Evolutionary conservation across 2,797 vertebrate genomes (phyloP), one percentile per base, ranked within the genome.

Genomic region (Diceros bicornis): DNA sequence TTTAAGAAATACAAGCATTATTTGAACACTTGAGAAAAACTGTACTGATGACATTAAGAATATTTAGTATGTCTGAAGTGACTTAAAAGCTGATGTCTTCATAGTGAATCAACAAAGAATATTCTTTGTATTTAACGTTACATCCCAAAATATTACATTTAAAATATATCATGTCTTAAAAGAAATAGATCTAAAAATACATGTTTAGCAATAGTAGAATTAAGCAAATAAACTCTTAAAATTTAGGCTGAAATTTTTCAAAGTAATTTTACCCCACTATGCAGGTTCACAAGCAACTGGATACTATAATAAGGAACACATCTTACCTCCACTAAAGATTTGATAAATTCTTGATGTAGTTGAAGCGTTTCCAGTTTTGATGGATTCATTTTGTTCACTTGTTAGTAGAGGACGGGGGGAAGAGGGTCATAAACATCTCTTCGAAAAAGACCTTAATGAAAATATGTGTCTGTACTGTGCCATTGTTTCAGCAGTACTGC

Each of bases 351-450:
- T 98, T 91, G 97, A 98, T 98, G 98, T 98, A 98, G 98, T 97
- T 98, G 98, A 98, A 98, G 98, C 98, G 69, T 98, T 98, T 98
- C 98, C 98, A 98, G 98, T 97, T 99, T 98, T 97, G 98, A 98
- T 97, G 98, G 98, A 98, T 98, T 99, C 99, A 99, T 99, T 98
- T 98, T 98, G 98, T 97, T 99, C 98, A 98, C 98, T 99, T 99
- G 98, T 98, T 98, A 98, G 99, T 98, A 98, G 98, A 98, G 98
- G 98, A 98, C 94, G 98, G 95, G 96, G 98, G 97, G 96, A 98
- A 98, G 97, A 99, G 98, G 96, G 97, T 98, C 97, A 98, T 98
- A 98, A 98, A 98, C 97, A 97, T 98, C 95, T 99, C 98, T 98
- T 98, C 98, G 83, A 72, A 98, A 98, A 99, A 98, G 98, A 98